A percentile compares a stretch with the other conserved stretches of the same genome.
These are phyloP conservation scores for Keiferia lycopersicella DNA, from an alignment of 2,888 invertebrate genomes.

Conservation along the genomic window DNA sequence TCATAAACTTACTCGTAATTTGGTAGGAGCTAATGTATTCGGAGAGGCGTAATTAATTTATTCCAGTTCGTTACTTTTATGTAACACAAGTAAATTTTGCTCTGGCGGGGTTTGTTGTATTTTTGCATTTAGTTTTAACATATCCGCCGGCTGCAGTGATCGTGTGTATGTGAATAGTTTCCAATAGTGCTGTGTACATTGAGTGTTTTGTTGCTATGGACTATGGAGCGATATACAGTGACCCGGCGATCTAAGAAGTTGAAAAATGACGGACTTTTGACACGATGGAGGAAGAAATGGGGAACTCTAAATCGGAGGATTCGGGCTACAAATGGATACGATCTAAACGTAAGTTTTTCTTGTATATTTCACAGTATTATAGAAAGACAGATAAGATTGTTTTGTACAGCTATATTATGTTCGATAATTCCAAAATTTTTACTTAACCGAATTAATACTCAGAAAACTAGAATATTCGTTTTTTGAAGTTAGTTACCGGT, in stretches of 20 bases:
- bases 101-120: constrained; percentile 55
- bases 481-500: too few species aligned
- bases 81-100: constrained; percentile 62
- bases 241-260: constrained; percentile 64
- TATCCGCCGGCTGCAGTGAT: constrained; percentile 52
- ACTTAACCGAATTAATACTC: too few species aligned
- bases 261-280: constrained; percentile 60
- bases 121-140: constrained; percentile 63
- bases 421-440: too few species aligned
- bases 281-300: constrained; percentile 66
- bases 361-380: background rate
- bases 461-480: too few species aligned
- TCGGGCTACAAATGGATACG: constrained; percentile 69
- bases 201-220: constrained; percentile 44
- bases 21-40: constrained; percentile 46
- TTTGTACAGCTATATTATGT: too few species aligned
- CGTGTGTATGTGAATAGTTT: constrained; percentile 50
- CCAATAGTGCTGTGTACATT: constrained; percentile 42
- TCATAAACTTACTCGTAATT: constrained; percentile 37
- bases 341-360: constrained; percentile 67
- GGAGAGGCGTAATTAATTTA: constrained; percentile 61
- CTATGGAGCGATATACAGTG: constrained; percentile 69
- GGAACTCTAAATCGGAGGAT: constrained; percentile 57
- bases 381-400: too few species aligned
- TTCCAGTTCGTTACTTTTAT: constrained; percentile 67